Conservation (phyloP, 2,888 invertebrate species). For the Unio pictorum region DNA sequence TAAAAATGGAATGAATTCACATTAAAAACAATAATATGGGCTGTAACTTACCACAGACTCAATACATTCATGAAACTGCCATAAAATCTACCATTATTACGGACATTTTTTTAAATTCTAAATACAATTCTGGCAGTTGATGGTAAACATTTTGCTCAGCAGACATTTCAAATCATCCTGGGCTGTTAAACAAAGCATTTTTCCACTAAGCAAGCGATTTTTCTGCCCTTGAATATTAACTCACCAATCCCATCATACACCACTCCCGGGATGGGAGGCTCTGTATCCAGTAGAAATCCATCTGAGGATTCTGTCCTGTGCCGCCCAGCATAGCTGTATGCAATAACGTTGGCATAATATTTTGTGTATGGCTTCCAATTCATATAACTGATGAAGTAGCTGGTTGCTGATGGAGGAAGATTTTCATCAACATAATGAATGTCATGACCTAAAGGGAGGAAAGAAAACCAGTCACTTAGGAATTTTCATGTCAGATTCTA, state of each 20-base stretch:
- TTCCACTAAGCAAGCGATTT: constrained; percentile 1
- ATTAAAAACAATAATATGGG: too few species aligned
- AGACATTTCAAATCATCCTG: constrained; percentile 1
- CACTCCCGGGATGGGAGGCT: constrained; percentile 19
- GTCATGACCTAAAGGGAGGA: constrained; percentile 20
- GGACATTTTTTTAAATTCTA: too few species aligned
- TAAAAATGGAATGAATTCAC: too few species aligned
- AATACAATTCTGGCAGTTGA: too few species aligned
- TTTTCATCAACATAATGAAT: constrained; percentile 7
- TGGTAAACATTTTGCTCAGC: neutral
- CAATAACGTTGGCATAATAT: constrained; percentile 23
- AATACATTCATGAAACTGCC: too few species aligned
- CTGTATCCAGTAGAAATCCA: constrained; percentile 28
- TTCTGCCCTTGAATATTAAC: constrained; percentile 1
- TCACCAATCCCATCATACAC: constrained; percentile 25
- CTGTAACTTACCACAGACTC: too few species aligned
- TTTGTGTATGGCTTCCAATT: constrained; percentile 13
- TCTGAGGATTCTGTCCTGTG: constrained; percentile 22
- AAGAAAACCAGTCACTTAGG: neutral
- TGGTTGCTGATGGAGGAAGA: constrained; percentile 5
- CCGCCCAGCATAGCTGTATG: constrained; percentile 21
- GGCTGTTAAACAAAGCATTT: neutral
- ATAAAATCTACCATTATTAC: too few species aligned
- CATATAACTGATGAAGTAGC: constrained; percentile 8
- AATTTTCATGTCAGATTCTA: neutral